Evolutionary conservation across 1,140 invertebrate species (phyloP).

Genomic region (Calosoma granatense): DNA sequence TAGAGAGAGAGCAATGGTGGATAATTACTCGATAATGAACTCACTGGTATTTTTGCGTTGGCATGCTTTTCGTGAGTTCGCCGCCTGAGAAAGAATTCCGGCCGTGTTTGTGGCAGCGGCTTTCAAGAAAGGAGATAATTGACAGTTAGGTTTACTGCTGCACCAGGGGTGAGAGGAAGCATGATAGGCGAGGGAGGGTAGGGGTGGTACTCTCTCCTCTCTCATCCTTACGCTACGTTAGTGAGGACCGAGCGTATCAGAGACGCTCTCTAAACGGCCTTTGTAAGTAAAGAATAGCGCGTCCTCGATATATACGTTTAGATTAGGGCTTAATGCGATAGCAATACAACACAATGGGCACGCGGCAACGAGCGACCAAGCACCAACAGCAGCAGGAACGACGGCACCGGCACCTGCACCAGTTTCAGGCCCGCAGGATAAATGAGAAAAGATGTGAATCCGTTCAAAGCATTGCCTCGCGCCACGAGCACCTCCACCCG

Average conservation of each 20-base stretch:
- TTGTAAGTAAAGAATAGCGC: slow-evolving; percentile 8
- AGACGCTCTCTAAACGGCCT: slow-evolving; percentile 3
- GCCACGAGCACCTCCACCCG: neutral
- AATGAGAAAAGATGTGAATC: slow-evolving; percentile 5
- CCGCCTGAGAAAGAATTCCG: too few relatives aligned
- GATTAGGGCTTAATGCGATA: slow-evolving; percentile 8
- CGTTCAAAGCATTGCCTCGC: neutral
- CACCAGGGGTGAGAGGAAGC: too few relatives aligned
- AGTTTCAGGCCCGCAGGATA: neutral
- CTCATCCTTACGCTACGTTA: too few relatives aligned
- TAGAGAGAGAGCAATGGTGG: too few relatives aligned
- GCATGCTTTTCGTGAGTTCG: too few relatives aligned
- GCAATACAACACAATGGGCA: slow-evolving; percentile 1
- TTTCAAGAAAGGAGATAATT: slow-evolving; percentile 4
- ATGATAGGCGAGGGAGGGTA: too few relatives aligned
- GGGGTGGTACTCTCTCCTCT: too few relatives aligned
- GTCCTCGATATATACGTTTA: slow-evolving; percentile 8
- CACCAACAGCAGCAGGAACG: too few relatives aligned
- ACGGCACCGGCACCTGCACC: neutral
- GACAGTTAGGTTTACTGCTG: neutral
- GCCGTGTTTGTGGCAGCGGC: too few relatives aligned
- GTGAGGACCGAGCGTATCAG: neutral
- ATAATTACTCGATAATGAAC: too few relatives aligned
- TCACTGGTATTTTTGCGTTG: too few relatives aligned
- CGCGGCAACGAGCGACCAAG: too few relatives aligned